Evolutionary conservation across 1,140 invertebrate genomes (phyloP), one percentile per base, ranked within the genome.

Genomic region (Drosophila ananassae): DNA sequence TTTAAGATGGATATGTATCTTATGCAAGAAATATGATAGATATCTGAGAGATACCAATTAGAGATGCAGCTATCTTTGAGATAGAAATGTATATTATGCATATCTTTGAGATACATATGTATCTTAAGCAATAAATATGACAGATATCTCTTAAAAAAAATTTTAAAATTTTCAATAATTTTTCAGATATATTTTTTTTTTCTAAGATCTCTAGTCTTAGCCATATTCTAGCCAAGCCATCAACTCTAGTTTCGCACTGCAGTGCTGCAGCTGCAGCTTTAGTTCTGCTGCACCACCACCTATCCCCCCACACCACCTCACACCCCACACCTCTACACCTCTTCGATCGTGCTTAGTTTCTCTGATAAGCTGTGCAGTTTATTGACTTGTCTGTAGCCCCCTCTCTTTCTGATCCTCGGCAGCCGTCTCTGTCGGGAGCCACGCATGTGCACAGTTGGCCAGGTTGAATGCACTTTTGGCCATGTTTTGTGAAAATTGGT

Each of bases 371-470:
- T 54, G 10, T 12, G 28, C 58, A 71, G 75, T 69, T 77, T 75
- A 75, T 75, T 75, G 72, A 75, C 72, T 75, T 58, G 71, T 75
- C 72, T 63, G 56, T 74, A 28, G 34, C 32, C 24, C 46, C 9
- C 58, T 52, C 58, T 60, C 51, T 53, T 39, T 34, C 48, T 22
- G 17, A 47, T 9, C 44, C 2, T 10, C 44, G 2, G 13, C 44
- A 22, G 8, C 47, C 50, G 3, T 28, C 41, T 22, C 13, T 34
- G 6, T 17, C 39, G 34, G 25, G 34, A 17, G 71, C 83, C 74
- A 87, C 83, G 82, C 83, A 87, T 89, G 79, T 79, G 83, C 76
- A 79, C 71, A 68, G 83, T 89, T 87, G 83, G 76, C 83, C 72
- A 89, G 76, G 83, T 69, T 69, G 66, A 69, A 69, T 89, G 83